A percentile compares a stretch with the other conserved stretches of the same genome.
phyloP scores from a whole-genome alignment of 2,113 vertebrate species.

The Strigops habroptila region DNA sequence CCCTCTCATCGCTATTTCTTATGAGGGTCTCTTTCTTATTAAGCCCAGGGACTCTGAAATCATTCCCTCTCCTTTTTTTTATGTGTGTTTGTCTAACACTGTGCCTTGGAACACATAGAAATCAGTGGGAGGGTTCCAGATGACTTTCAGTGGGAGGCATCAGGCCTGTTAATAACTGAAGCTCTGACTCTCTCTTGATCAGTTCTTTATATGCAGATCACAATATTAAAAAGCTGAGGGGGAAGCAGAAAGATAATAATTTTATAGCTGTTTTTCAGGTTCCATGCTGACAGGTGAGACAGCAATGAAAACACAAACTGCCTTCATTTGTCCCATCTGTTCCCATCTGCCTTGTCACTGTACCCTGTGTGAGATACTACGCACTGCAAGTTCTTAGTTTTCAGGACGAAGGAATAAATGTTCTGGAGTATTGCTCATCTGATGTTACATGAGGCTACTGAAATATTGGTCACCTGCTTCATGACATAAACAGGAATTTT shows the following conservation, averaged over 20 bases:
- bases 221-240: neutral
- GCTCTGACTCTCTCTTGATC: neutral
- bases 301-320: neutral
- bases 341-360: neutral
- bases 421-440: neutral
- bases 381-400: neutral
- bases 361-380: neutral
- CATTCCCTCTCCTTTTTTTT: neutral
- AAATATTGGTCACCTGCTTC: neutral
- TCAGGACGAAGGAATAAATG: neutral
- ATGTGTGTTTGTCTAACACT: neutral
- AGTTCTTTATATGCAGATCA: slow-evolving; percentile 2
- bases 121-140: neutral
- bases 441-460: neutral
- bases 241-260: neutral
- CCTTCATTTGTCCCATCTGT: neutral
- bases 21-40: neutral
- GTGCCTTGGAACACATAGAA: neutral
- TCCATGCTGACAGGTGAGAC: neutral
- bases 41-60: neutral
- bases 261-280: neutral
- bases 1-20: neutral
- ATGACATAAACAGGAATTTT: neutral
- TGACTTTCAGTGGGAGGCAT: neutral
- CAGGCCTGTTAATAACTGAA: slow-evolving; percentile 10